phyloP scores from a whole-genome alignment of 1,140 invertebrate species.

The Cyphomyrmex costatus region DNA sequence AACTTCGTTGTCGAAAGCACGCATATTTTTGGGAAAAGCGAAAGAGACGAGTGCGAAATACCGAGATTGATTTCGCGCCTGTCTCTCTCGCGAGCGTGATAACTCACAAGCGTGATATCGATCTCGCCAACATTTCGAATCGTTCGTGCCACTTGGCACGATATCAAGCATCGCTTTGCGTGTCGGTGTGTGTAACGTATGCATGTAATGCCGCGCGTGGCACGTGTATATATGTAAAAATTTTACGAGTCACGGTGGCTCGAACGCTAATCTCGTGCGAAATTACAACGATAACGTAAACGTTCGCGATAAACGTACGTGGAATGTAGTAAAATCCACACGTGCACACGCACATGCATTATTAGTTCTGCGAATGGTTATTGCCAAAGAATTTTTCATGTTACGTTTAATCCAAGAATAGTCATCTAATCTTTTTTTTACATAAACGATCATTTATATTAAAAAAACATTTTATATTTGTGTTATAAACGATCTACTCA shows the following conservation, averaged over 20 bases:
- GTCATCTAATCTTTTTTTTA: no score
- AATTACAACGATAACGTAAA: slow-evolving; percentile 17
- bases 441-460: no score
- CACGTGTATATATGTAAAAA: neutral
- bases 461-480: no score
- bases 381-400: neutral
- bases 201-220: neutral
- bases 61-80: slow-evolving; percentile 34
- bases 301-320: neutral
- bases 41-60: neutral
- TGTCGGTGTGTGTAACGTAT: neutral
- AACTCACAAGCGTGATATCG: slow-evolving; percentile 55
- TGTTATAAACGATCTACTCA: no score
- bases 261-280: slow-evolving; percentile 23
- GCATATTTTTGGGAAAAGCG: slow-evolving; percentile 39
- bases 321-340: neutral
- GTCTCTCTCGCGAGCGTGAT: slow-evolving; percentile 24
- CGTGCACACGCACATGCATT: neutral
- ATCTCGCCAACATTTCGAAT: slow-evolving; percentile 64
- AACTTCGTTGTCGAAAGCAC: slow-evolving; percentile 25
- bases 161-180: slow-evolving; percentile 65
- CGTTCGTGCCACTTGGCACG: slow-evolving; percentile 77
- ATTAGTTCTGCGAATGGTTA: neutral
- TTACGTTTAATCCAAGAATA: neutral
- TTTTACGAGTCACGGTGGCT: slow-evolving; percentile 32